Evolutionary conservation across 1,140 invertebrate species (phyloP).

Genomic region (Papilio polyxenes): DNA sequence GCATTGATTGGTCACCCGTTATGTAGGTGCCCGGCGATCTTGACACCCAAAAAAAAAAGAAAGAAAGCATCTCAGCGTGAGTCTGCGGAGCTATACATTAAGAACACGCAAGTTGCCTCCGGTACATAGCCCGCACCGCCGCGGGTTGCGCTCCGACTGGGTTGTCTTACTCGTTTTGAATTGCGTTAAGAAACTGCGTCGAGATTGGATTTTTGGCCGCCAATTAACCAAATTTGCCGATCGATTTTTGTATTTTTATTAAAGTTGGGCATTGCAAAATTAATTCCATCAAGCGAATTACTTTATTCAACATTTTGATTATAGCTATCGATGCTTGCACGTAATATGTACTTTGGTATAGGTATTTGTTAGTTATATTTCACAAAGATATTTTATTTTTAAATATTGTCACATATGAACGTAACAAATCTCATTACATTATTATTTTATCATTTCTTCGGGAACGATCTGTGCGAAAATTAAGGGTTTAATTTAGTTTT

Average conservation of each 20-base stretch:
- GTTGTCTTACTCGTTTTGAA: constrained; percentile 43
- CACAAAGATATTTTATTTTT: background rate
- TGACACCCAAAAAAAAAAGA: constrained; percentile 46
- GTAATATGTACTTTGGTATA: background rate
- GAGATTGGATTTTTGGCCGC: constrained; percentile 33
- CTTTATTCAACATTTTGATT: constrained; percentile 33
- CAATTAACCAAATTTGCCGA: constrained; percentile 32
- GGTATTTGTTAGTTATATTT: background rate
- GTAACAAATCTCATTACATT: too few species aligned
- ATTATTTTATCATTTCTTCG: background rate
- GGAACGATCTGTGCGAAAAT: background rate
- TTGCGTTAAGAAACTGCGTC: constrained; percentile 8
- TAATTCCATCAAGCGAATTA: constrained; percentile 12
- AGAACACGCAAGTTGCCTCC: constrained; percentile 67
- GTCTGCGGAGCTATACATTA: constrained; percentile 64
- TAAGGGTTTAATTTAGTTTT: background rate
- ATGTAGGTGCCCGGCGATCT: constrained; percentile 50
- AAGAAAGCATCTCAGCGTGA: constrained; percentile 60
- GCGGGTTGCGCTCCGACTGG: constrained; percentile 45
- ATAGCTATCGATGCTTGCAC: background rate
- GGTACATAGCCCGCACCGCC: constrained; percentile 57
- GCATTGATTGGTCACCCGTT: constrained; percentile 53
- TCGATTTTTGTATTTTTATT: constrained; percentile 14
- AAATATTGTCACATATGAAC: too few species aligned
- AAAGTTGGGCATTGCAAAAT: background rate